These are phyloP conservation scores for Hybognathus amarus DNA, from an alignment of 2,797 vertebrate species.

Conservation along the genomic window DNA sequence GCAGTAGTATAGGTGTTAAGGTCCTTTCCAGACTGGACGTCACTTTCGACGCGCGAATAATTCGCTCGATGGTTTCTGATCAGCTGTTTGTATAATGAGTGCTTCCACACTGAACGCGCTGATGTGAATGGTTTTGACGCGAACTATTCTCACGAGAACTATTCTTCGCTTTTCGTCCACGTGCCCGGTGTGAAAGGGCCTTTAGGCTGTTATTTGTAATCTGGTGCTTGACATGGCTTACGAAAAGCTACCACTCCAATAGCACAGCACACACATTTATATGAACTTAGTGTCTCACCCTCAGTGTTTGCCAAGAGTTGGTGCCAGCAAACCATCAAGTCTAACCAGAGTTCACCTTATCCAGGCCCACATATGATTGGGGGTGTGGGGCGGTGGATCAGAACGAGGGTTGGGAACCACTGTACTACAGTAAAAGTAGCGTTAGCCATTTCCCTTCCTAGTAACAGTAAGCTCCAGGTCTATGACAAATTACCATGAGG, in stretches of 20 bases:
- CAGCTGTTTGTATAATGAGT: no score
- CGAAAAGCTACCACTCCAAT: not conserved
- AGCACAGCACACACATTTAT: not conserved
- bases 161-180: no score
- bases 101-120: no score
- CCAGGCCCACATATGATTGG: not conserved
- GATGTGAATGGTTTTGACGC: no score
- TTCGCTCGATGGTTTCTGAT: no score
- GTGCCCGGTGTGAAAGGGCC: no score
- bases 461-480: conserved; percentile 63
- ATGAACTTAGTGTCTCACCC: not conserved
- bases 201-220: not conserved
- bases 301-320: not conserved
- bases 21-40: no score
- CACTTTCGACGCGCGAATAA: no score
- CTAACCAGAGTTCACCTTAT: not conserved
- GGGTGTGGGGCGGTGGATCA: no score
- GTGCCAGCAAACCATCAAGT: not conserved
- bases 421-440: not conserved
- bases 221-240: not conserved
- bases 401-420: not conserved
- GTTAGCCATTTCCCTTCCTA: conserved; percentile 8
- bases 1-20: not conserved
- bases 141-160: no score
- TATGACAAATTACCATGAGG: conserved; percentile 74